Evolutionary conservation across 1,140 invertebrate genomes (phyloP).

Genomic region (Papilio glaucus): DNA sequence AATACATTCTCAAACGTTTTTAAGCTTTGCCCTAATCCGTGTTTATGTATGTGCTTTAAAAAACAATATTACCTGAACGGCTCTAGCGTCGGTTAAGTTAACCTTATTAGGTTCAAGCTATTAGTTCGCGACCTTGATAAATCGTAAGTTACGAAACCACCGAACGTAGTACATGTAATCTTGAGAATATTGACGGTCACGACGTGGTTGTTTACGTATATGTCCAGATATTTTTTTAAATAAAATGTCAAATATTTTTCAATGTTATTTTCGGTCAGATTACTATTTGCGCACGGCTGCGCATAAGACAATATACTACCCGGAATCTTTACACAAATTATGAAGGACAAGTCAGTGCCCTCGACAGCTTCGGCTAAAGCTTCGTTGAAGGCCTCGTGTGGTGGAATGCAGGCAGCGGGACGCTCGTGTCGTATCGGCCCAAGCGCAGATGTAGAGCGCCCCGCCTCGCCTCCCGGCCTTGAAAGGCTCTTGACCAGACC

Average conservation of each 20-base stretch:
- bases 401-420: conserved; percentile 68
- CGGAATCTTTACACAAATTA: conserved; percentile 34
- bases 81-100: conserved; percentile 55
- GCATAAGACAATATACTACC: conserved; percentile 30
- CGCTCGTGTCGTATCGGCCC: conserved; percentile 56
- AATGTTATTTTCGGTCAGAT: neutral
- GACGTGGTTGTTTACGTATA: conserved; percentile 40
- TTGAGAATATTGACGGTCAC: conserved; percentile 66
- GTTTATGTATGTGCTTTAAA: conserved; percentile 29
- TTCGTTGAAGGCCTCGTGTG: conserved; percentile 49
- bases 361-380: conserved; percentile 6
- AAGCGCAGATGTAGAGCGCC: conserved; percentile 73
- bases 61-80: conserved; percentile 24
- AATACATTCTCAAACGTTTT: conserved; percentile 2
- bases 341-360: conserved; percentile 35
- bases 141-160: conserved; percentile 66
- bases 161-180: conserved; percentile 67
- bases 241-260: neutral
- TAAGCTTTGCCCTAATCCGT: conserved; percentile 41
- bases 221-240: neutral
- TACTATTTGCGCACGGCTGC: neutral
- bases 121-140: conserved; percentile 73
- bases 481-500: conserved; percentile 82
- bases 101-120: conserved; percentile 73
- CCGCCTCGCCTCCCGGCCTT: conserved; percentile 80